phyloP scores from a whole-genome alignment of 2,888 invertebrate genomes.

The Drosophila parthenogenetica region DNA sequence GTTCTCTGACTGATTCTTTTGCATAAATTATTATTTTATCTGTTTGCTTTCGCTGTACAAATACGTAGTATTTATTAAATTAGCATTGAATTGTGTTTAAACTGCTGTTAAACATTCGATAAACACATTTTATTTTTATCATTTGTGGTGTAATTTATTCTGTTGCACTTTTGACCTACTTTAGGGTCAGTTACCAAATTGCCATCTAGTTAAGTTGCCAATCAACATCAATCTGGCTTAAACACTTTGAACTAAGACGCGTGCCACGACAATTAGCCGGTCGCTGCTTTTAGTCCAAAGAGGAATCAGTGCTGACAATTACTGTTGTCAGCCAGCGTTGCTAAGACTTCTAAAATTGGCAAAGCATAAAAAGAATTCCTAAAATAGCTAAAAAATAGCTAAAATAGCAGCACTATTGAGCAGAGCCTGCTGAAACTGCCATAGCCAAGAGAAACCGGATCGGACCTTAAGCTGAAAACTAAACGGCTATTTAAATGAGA shows the following conservation, averaged over 20 bases:
- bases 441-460: slow-evolving; percentile 10
- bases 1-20: too few species aligned
- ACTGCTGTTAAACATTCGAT: too few species aligned
- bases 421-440: neutral
- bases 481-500: slow-evolving; percentile 63
- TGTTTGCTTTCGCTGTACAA: too few species aligned
- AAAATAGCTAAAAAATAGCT: too few species aligned
- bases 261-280: slow-evolving; percentile 66
- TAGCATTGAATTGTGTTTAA: too few species aligned
- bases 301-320: slow-evolving; percentile 55
- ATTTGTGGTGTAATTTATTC: slow-evolving; percentile 7
- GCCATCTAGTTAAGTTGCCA: slow-evolving; percentile 37
- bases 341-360: slow-evolving; percentile 13
- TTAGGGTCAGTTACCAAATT: slow-evolving; percentile 29
- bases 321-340: slow-evolving; percentile 59
- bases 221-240: slow-evolving; percentile 35
- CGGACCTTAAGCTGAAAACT: slow-evolving; percentile 27
- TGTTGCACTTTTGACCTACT: slow-evolving; percentile 68
- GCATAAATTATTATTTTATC: too few species aligned
- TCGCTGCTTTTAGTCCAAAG: slow-evolving; percentile 43
- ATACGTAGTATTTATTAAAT: too few species aligned
- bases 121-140: neutral
- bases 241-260: slow-evolving; percentile 57
- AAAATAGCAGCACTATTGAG: too few species aligned
- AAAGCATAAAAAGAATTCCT: too few species aligned